Percentiles rank a stretch among this genome's conserved stretches.
Evolutionary conservation across 2,113 vertebrate species (phyloP).

Genomic region (Dermatemys mawii): DNA sequence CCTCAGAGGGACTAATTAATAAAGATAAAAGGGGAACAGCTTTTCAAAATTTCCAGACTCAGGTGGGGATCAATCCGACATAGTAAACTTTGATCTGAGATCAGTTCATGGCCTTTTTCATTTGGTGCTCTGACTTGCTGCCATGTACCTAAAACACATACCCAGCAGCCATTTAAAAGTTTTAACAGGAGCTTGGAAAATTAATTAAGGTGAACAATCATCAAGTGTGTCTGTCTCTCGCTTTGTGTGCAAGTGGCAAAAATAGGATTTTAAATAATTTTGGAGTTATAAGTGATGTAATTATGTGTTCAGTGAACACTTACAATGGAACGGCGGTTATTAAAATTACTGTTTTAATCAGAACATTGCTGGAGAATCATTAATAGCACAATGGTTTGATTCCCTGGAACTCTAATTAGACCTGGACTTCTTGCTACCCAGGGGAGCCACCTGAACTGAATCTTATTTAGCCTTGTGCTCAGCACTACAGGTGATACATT

Average conservation of each 20-base stretch:
- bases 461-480: conserved; percentile 17
- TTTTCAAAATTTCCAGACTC: conserved; percentile 51
- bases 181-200: conserved; percentile 69
- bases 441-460: conserved; percentile 63
- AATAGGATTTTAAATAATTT: conserved; percentile 70
- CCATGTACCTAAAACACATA: not conserved
- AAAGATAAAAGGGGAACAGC: conserved; percentile 45
- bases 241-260: conserved; percentile 54
- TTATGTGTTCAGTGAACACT: conserved; percentile 78
- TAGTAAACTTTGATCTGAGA: conserved; percentile 37
- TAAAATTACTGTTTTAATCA: conserved; percentile 82
- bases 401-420: conserved; percentile 75
- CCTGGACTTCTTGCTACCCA: conserved; percentile 51
- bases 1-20: conserved; percentile 58
- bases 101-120: not conserved
- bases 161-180: conserved; percentile 24
- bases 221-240: conserved; percentile 32
- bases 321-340: conserved; percentile 74
- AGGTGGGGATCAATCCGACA: conserved; percentile 34
- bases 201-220: conserved; percentile 80
- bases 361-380: conserved; percentile 77
- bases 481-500: conserved; percentile 31
- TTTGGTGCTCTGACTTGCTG: not conserved
- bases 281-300: conserved; percentile 75
- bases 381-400: conserved; percentile 77